Evolutionary conservation across 2,113 vertebrate genomes (phyloP).

Genomic region (Perognathus longimembris): DNA sequence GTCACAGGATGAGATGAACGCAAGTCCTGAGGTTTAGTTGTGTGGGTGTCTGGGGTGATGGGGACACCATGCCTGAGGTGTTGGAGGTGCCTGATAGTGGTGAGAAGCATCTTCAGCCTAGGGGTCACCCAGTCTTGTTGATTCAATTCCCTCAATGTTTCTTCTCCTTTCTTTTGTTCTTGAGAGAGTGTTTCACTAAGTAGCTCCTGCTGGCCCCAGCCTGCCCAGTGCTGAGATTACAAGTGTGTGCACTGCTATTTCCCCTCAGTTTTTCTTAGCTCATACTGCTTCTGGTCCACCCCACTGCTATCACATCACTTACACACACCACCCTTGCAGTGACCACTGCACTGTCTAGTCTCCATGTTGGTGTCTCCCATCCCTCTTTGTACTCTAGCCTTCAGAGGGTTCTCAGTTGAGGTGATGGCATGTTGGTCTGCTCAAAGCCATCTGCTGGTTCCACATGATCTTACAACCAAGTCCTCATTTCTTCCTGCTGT

Average conservation of each 20-base stretch:
- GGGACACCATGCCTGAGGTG: rapidly evolving
- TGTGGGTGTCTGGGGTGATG: background rate
- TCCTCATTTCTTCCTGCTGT: too few species aligned
- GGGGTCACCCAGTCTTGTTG: too few species aligned
- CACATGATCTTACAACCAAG: background rate
- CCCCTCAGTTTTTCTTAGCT: background rate
- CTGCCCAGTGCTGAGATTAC: too few species aligned
- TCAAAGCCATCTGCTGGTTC: background rate
- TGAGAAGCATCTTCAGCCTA: too few species aligned
- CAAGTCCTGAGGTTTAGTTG: background rate
- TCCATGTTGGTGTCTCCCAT: background rate
- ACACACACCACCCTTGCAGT: too few species aligned
- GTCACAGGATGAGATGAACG: background rate
- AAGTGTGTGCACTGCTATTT: background rate
- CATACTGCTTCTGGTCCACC: background rate
- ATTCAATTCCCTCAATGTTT: too few species aligned
- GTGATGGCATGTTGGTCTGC: too few species aligned
- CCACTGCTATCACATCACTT: rapidly evolving
- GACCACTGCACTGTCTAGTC: background rate
- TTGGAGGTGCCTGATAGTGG: background rate
- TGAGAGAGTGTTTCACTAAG: too few species aligned
- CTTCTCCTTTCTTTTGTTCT: too few species aligned
- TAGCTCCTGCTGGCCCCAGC: too few species aligned
- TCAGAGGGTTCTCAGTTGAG: background rate
- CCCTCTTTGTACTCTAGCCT: background rate